These are phyloP conservation scores for Lasioglossum malachurum DNA, from an alignment of 2,888 invertebrate species.

Conservation along the genomic window DNA sequence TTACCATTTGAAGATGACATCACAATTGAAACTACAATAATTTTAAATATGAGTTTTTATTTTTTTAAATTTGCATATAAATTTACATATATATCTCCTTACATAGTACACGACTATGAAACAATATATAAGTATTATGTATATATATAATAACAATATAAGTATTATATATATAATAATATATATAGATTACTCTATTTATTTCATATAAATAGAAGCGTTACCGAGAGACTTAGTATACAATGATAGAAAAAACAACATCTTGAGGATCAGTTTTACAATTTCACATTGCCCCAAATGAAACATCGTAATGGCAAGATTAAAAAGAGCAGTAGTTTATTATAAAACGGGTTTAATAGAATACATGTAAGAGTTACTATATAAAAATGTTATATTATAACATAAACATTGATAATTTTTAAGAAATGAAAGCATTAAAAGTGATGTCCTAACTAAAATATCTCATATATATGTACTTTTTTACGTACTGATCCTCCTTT, in stretches of 20 bases:
- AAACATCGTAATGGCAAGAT: conserved; percentile 4
- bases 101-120: conserved; percentile 61
- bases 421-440: conserved; percentile 27
- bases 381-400: conserved; percentile 38
- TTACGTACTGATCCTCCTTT: conserved; percentile 54
- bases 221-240: conserved; percentile 62
- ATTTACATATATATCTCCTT: conserved; percentile 54
- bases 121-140: conserved; percentile 48
- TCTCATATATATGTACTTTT: conserved; percentile 38
- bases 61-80: conserved; percentile 51
- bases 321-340: conserved; percentile 35
- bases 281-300: conserved; percentile 39
- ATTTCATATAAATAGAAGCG: conserved; percentile 66
- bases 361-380: conserved; percentile 30
- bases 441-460: conserved; percentile 26
- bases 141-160: neutral
- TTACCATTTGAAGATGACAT: conserved; percentile 14
- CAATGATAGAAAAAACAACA: conserved; percentile 69
- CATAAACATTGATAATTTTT: conserved; percentile 38
- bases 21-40: conserved; percentile 20
- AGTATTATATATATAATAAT: no score
- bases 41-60: conserved; percentile 37
- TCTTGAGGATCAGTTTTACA: conserved; percentile 59
- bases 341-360: conserved; percentile 40
- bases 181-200: conserved; percentile 21